phyloP scores from a whole-genome alignment of 2,888 invertebrate species.

The Erebia aethiops region DNA sequence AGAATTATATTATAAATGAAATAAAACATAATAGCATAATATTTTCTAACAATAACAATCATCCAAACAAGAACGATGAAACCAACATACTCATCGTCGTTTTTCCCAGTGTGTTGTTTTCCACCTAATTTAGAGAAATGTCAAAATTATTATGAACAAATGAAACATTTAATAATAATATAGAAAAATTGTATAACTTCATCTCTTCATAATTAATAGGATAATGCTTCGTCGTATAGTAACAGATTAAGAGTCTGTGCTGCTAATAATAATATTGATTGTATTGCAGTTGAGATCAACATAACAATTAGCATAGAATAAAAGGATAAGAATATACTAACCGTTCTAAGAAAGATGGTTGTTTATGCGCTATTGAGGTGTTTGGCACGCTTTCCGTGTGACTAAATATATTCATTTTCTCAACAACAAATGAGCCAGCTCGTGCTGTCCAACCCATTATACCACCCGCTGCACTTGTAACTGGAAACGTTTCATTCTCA shows the following conservation, averaged over 20 bases:
- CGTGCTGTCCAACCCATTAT: conserved; percentile 90
- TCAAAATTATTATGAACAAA: conserved; percentile 30
- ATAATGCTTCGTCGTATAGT: not conserved
- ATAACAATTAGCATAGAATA: not conserved
- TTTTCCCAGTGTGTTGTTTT: conserved; percentile 49
- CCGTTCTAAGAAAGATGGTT: conserved; percentile 80
- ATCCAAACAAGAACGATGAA: conserved; percentile 40
- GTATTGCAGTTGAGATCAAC: not conserved
- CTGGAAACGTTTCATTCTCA: conserved; percentile 42
- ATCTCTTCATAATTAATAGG: not conserved
- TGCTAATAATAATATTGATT: not conserved
- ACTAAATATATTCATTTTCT: conserved; percentile 87
- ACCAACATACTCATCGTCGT: conserved; percentile 61
- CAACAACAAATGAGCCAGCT: conserved; percentile 91
- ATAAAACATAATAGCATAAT: conserved; percentile 30
- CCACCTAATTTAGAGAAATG: conserved; percentile 59
- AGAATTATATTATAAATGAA: conserved; percentile 18
- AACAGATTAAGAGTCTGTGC: not conserved
- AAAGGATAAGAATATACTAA: conserved; percentile 42
- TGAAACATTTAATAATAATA: not conserved
- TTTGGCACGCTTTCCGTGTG: conserved; percentile 76
- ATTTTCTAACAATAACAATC: conserved; percentile 36
- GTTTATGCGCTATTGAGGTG: conserved; percentile 72
- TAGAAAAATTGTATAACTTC: not conserved
- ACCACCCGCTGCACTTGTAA: conserved; percentile 72